Percentiles rank a stretch among this genome's conserved stretches.
phyloP scores from a whole-genome alignment of 2,888 invertebrate species.

The Argynnis bischoffii region DNA sequence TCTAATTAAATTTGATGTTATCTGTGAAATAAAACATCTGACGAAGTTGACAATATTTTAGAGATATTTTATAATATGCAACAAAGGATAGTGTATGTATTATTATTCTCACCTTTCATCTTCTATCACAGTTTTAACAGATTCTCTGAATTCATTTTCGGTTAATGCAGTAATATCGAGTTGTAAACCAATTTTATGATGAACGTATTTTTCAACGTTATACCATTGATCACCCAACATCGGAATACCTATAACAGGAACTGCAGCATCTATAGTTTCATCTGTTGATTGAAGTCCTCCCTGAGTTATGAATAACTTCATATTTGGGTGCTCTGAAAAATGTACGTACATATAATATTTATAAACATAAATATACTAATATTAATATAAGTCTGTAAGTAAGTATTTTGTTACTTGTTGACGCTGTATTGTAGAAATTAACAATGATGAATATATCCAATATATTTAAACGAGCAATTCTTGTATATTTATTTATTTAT shows the following conservation, averaged over 20 bases:
- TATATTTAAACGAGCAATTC: too few species aligned
- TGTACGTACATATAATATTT: too few species aligned
- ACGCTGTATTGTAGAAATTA: too few species aligned
- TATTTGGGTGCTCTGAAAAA: conserved; percentile 59
- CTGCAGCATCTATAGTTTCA: conserved; percentile 60
- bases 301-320: conserved; percentile 65
- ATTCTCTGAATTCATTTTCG: conserved; percentile 44
- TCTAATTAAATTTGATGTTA: too few species aligned
- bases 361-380: neutral
- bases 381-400: neutral
- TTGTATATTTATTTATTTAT: too few species aligned
- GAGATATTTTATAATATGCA: too few species aligned
- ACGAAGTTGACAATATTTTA: neutral
- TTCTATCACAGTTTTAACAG: conserved; percentile 44
- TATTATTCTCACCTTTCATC: conserved; percentile 42
- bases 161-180: conserved; percentile 49
- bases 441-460: too few species aligned
- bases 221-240: conserved; percentile 62
- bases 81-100: too few species aligned
- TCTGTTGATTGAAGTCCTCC: conserved; percentile 67
- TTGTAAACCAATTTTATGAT: conserved; percentile 50
- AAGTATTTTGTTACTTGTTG: neutral
- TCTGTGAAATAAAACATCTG: neutral
- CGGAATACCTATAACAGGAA: conserved; percentile 62
- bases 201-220: conserved; percentile 53